Conservation (phyloP, 2,888 invertebrate species). For the Drosophila anceps region DNA sequence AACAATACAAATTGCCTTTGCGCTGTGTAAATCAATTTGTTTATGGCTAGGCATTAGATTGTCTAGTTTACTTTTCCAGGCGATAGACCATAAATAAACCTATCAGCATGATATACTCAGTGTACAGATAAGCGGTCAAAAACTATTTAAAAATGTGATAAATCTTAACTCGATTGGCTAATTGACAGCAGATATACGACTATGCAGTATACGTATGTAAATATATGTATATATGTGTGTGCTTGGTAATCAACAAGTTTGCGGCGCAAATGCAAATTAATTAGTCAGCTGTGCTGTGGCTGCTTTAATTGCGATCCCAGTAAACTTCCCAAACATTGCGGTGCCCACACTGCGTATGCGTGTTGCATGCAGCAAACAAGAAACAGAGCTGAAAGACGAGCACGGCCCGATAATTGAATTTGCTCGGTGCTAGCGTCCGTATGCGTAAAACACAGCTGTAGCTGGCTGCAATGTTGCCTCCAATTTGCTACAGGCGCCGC, state of each 20-base stretch:
- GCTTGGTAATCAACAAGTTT: slow-evolving; percentile 73
- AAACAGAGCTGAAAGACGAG: slow-evolving; percentile 15
- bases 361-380: slow-evolving; percentile 57
- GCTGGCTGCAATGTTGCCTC: slow-evolving; percentile 49
- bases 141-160: slow-evolving; percentile 69
- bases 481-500: slow-evolving; percentile 77
- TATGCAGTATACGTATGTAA: neutral
- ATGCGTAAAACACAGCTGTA: slow-evolving; percentile 66
- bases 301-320: slow-evolving; percentile 72
- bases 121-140: slow-evolving; percentile 29
- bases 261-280: slow-evolving; percentile 76
- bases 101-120: slow-evolving; percentile 47
- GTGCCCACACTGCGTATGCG: slow-evolving; percentile 70
- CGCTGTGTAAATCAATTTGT: slow-evolving; percentile 22
- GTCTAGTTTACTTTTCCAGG: slow-evolving; percentile 19
- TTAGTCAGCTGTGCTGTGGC: slow-evolving; percentile 62
- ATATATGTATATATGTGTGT: neutral
- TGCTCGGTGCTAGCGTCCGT: slow-evolving; percentile 46
- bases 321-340: slow-evolving; percentile 23
- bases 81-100: slow-evolving; percentile 44
- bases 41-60: slow-evolving; percentile 26
- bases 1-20: slow-evolving; percentile 29
- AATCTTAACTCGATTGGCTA: slow-evolving; percentile 65
- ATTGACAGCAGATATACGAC: slow-evolving; percentile 38
- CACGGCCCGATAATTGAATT: slow-evolving; percentile 71